These are phyloP conservation scores for Crocuta crocuta DNA, from an alignment of 2,113 vertebrate species.

Conservation along the genomic window DNA sequence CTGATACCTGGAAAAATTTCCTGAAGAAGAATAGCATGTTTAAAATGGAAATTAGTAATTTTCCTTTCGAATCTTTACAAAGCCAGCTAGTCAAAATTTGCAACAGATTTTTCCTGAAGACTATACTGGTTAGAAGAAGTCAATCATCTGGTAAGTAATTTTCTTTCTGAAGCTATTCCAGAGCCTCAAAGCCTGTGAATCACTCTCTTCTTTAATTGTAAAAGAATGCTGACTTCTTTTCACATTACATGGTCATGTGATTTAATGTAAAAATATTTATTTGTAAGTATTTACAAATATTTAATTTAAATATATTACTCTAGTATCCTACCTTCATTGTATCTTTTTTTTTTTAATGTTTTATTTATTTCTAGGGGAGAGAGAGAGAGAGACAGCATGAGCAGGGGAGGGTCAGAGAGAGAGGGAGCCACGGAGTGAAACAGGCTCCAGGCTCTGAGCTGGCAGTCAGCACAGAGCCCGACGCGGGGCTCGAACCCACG, in stretches of 20 bases:
- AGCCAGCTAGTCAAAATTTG: neutral
- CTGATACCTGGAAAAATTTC: neutral
- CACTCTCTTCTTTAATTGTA: neutral
- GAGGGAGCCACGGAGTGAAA: too few species aligned
- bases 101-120: neutral
- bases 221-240: neutral
- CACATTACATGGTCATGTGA: neutral
- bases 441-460: too few species aligned
- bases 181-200: neutral
- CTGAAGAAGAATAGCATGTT: neutral
- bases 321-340: neutral
- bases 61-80: conserved; percentile 13
- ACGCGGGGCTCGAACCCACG: too few species aligned
- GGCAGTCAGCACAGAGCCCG: too few species aligned
- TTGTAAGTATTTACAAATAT: too few species aligned
- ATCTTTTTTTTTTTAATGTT: too few species aligned
- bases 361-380: too few species aligned
- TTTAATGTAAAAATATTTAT: too few species aligned
- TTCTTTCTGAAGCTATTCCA: neutral
- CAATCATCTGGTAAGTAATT: neutral
- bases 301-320: neutral
- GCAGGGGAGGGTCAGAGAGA: too few species aligned
- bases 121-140: neutral
- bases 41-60: conserved; percentile 17
- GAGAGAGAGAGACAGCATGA: too few species aligned